Evolutionary conservation across 2,113 vertebrate genomes (phyloP), one percentile per base, ranked within the genome.

Genomic region (Prinia subflava): DNA sequence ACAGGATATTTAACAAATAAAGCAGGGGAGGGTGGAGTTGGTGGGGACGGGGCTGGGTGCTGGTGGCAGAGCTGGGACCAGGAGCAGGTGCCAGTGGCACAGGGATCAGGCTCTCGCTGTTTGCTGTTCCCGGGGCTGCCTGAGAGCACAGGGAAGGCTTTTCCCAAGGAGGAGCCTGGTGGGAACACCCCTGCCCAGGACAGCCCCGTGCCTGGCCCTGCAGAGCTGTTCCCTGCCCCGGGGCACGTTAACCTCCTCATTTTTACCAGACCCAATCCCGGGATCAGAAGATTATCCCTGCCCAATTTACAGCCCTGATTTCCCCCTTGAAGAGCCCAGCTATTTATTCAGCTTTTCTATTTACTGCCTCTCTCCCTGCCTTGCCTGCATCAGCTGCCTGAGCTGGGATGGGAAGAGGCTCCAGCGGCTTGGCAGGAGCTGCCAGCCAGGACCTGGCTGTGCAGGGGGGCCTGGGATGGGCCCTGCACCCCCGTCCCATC

Each of bases 1-100:
- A 97, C 91, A 96, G 93, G 93, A 94, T 96, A 94, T 96, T 96
- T 95, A 89, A 95, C 93, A 97, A 97, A 97, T 93, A 92, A 89
- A 84, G 57, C 85, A 28, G 90, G 81, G 92, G 42, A 69, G 79
- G 62, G 67, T 67, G 78, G 80, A 19, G 35, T 4, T 1, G 2
- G 33, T 0, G 1, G 33, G 77, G 46, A 2, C 1, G 11, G n/a
- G 59, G 55, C 55, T 67, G 55, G 62, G 83, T 14, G 70, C 73
- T 17, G 30, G 11, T 20, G 41, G 55, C 23, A 57, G 55, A 19
- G 47, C 35, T 16, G 74, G 53, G 30, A 11, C 2, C 2, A 2
- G 30, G 20, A n/a, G 49, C 44, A 10, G 56, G 6, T n/a, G 37
- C 60, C 4, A 1, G 0, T 1, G 71, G 20, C 10, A 18, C 9